phyloP scores from a whole-genome alignment of 23 tunicate species.

The Ciona savignyi region DNA sequence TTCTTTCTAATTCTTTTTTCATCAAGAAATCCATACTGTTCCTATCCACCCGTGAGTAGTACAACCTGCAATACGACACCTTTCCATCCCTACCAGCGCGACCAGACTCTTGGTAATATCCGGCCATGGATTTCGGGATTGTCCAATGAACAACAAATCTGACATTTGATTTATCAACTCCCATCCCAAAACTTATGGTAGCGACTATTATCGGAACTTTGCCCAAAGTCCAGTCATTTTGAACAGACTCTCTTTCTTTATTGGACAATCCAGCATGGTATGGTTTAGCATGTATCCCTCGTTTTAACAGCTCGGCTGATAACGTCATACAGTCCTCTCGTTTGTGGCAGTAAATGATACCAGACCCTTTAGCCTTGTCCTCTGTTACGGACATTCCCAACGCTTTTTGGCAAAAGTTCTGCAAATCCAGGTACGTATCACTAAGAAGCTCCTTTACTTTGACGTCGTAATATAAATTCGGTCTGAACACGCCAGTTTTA shows the following conservation, averaged over 20 bases:
- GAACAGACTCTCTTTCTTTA: slow-evolving; percentile 63
- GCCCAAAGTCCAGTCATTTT: slow-evolving; percentile 86
- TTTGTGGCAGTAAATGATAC: slow-evolving; percentile 88
- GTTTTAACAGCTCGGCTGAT: slow-evolving; percentile 44
- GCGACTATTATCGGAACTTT: slow-evolving; percentile 89
- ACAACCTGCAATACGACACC: slow-evolving; percentile 63
- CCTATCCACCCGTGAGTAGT: slow-evolving; percentile 76
- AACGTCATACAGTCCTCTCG: slow-evolving; percentile 81
- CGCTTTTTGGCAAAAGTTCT: slow-evolving; percentile 38
- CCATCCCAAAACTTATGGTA: slow-evolving; percentile 98
- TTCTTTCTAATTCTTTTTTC: slow-evolving; percentile 23
- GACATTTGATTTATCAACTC: slow-evolving; percentile 74
- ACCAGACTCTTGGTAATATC: slow-evolving; percentile 94
- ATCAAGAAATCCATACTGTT: slow-evolving; percentile 44
- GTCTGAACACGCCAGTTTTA: slow-evolving; percentile 56
- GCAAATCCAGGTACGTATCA: slow-evolving; percentile 52
- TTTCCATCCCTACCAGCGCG: slow-evolving; percentile 91
- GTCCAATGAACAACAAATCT: slow-evolving; percentile 99
- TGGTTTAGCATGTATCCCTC: slow-evolving; percentile 73
- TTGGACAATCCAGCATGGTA: slow-evolving; percentile 91
- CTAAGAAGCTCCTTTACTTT: slow-evolving; percentile 47
- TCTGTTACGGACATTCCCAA: background rate
- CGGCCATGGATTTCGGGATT: slow-evolving; percentile 92
- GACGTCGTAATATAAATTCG: slow-evolving; percentile 78
- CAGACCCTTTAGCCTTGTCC: slow-evolving; percentile 16